Evolutionary conservation across 2,888 invertebrate species (phyloP), one percentile per base, ranked within the genome.

Genomic region (Plagiodera versicolora): DNA sequence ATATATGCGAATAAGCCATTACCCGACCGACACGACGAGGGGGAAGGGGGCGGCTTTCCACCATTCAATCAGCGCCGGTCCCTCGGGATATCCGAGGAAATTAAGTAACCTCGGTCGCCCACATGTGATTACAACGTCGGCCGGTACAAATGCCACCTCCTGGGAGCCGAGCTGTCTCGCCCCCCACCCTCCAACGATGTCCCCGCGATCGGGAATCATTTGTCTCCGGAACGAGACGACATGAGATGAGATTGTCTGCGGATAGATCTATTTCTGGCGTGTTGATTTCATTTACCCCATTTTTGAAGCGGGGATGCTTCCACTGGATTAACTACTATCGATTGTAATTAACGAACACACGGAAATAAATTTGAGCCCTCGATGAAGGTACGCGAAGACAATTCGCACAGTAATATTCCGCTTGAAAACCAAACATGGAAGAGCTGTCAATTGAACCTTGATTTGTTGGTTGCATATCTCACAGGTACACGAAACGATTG

Each of bases 71-170:
- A 77, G 74, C 72, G 72, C 64, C 70, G 68, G 70, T 75, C 76
- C 77, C 76, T 66, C 59, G 72, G 76, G 76, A 75, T 75, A 75
- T 72, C 71, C 65, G 71, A 68, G 71, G 73, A 74, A 76, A 77
- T 77, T 76, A 76, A 75, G 75, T 76, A 76, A 77, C 76, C 76
- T 76, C 73, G 73, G 73, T 74, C 73, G 74, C 73, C 74, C 74
- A 72, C 72, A 72, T 72, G 73, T 75, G 75, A 76, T 76, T 75
- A 76, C 72, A 67, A 72, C 70, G 68, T 71, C 72, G 71, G 70
- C 72, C 72, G 69, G 70, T 68, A 72, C 70, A 72, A 72, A 72
- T 71, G 67, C 72, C 71, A 71, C 71, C 71, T 71, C 71, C 66
- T 60, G 66, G 65, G 70, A 66, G 66, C 62, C 52, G 54, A 60